Conservation (phyloP, 2,113 vertebrate species). For the Cepphus grylle region DNA sequence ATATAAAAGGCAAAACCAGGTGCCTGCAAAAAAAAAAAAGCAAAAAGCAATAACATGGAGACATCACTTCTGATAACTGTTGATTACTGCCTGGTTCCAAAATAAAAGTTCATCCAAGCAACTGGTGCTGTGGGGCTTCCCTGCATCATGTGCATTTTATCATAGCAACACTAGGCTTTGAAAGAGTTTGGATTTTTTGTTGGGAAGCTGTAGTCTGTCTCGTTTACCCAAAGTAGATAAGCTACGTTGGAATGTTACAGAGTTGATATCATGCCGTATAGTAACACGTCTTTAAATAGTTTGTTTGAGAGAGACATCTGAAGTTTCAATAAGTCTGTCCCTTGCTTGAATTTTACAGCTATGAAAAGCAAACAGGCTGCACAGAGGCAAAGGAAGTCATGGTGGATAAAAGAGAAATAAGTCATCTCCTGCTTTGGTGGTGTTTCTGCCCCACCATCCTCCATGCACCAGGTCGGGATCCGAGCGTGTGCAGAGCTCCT, state of each 20-base stretch:
- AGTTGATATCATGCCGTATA: background rate
- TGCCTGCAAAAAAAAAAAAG: background rate
- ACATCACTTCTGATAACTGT: background rate
- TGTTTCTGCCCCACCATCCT: background rate
- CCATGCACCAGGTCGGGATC: rapidly evolving
- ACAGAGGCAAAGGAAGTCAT: background rate
- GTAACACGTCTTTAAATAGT: background rate
- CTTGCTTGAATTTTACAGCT: background rate
- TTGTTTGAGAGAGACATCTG: background rate
- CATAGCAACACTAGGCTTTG: background rate
- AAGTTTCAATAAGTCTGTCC: background rate
- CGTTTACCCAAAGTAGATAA: background rate
- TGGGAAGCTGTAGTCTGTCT: background rate
- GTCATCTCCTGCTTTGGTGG: too few species aligned
- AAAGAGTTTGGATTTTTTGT: background rate
- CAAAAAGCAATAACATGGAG: background rate
- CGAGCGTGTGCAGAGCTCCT: background rate
- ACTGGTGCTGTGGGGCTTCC: background rate
- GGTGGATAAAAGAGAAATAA: background rate
- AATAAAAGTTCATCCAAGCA: background rate
- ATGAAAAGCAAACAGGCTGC: background rate
- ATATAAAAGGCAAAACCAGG: background rate
- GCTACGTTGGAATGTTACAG: background rate
- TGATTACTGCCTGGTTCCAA: background rate
- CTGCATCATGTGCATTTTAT: background rate